A percentile compares a stretch with the other conserved stretches of the same genome.
Conservation (phyloP, 1,140 invertebrate genomes). For the Odontomachus brunneus region DNA sequence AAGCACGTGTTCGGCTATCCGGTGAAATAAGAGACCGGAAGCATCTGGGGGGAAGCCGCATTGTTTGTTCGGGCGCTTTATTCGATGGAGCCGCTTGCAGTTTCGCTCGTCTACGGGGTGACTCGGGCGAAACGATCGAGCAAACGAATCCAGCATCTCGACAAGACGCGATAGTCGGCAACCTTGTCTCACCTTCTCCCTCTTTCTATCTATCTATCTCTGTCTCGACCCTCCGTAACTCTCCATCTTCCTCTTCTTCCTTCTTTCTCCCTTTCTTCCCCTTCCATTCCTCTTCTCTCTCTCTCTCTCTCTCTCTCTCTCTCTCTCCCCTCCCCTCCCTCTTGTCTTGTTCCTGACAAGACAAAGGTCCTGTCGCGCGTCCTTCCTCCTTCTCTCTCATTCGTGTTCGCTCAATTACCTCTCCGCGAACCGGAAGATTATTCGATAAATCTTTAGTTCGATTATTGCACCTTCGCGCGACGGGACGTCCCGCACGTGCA, state of each 20-base stretch:
- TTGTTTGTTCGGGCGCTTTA: slow-evolving; percentile 82
- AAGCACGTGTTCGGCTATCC: slow-evolving; percentile 81
- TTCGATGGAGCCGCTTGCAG: slow-evolving; percentile 62
- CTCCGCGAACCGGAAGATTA: slow-evolving; percentile 1
- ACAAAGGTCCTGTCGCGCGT: slow-evolving; percentile 53
- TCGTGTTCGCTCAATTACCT: slow-evolving; percentile 20
- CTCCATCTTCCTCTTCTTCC: too few relatives aligned
- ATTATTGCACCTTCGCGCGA: background rate
- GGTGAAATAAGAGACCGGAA: slow-evolving; percentile 85
- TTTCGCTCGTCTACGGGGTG: slow-evolving; percentile 64
- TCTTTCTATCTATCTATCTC: too few relatives aligned
- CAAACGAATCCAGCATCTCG: slow-evolving; percentile 62
- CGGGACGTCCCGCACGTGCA: too few relatives aligned
- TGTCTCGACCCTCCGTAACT: too few relatives aligned
- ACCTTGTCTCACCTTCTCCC: background rate
- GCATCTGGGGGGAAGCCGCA: slow-evolving; percentile 83
- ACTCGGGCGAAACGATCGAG: slow-evolving; percentile 55
- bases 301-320: too few relatives aligned
- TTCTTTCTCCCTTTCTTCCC: too few relatives aligned
- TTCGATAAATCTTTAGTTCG: slow-evolving; percentile 7
- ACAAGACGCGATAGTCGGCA: slow-evolving; percentile 34
- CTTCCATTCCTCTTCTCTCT: too few relatives aligned
- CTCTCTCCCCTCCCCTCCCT: too few relatives aligned
- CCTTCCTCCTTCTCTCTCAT: slow-evolving; percentile 13
- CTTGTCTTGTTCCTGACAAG: slow-evolving; percentile 4